Base-by-base conservation (phyloP, 1,140 invertebrate species). In the Euglossa dilemma region DNA sequence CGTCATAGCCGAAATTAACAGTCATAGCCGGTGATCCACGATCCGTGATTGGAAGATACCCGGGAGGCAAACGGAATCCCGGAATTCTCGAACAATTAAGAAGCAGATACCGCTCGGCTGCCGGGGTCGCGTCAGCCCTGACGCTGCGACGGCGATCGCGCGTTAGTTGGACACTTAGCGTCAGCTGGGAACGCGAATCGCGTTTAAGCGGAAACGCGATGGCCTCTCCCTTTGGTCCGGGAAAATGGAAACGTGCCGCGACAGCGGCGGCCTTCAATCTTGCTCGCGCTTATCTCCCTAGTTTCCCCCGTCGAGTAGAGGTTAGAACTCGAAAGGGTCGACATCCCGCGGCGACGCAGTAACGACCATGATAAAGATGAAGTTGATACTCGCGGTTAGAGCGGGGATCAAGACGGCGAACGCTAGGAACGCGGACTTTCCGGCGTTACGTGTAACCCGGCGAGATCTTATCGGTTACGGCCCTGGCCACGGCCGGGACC, bases 351-450 rank as follows among this genome's bases (percentile, higher is more conserved):
- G 87, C 81, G 87, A 86, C 74, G 81, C 74, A 66, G 59, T 78
- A 75, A 69, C 76, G 80, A 88, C 79, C 87, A 89, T 84, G 88
- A 89, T 89, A 89, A 89, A 89, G 88, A 89, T 89, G 77, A 63
- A 84, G 87, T 75, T 88, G 87, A 89, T 89, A 89, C 73, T 73
- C 63, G 74, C 66, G 80, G 75, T 47, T 88, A 87, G 75, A 69
- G 36, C 59, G 6, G 66, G 52, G 36, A 66, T 56, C 50, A 66
- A 63, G 36, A 54, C 70, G 59, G 63, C 45, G 70, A 69, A 87
- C 45, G 87, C 64, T 76, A 80, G 57, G 75, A 76, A 80, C 79
- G 78, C 76, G 77, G 80, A 81, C 84, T 89, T 88, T 89, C 81
- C 78, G 78, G 81, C 78, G 85, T 89, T 86, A 84, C 87, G 81